Evolutionary conservation across 2,888 invertebrate genomes (phyloP), one percentile per base, ranked within the genome.

Genomic region (Pycnomerus fuliginosus): DNA sequence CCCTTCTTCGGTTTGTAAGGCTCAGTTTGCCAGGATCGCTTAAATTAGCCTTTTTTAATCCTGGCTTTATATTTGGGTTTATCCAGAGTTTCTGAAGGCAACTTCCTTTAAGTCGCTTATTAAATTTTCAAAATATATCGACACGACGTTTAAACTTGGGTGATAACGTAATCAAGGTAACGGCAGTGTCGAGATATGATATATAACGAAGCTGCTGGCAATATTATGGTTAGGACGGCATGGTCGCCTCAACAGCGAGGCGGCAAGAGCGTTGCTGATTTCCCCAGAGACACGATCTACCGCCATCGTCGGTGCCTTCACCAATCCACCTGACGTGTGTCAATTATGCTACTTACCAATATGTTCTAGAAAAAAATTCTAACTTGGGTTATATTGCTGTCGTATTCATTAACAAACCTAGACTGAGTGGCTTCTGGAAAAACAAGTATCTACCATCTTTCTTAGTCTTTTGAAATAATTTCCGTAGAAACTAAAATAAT

Each of bases 271-370:
- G 36, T 12, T 15, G 15, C 22, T 36, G 36, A 36, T 36, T 36
- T 36, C 36, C 36, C 36, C 11, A 12, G 27, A 22, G 36, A 36
- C 14, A 16, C 8, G 8, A 16, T 11, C 27, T 27, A 10, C 36
- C 25, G 23, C 27, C 27, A 11, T 27, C 16, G 17, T 16, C 35
- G 25, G 5, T 12, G 22, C 33, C 14, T n/a, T n/a, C n/a, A 22
- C n/a, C 33, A 23, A 23, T 23, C 15, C 27, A 36, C 36, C 36
- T 36, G 36, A 36, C 36, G 36, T 24, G 36, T 36, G 36, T 27
- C 36, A 36, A 36, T 36, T 36, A 36, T 27, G 15, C 25, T 10
- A 16, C 14, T 27, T 36, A 27, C 27, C 36, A 36, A 27, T 36
- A 36, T 16, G 7, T 11, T 3, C 1, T 17, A 28, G 11, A 28